Conservation (phyloP, 2,888 invertebrate species). For the Eretmocerus hayati region DNA sequence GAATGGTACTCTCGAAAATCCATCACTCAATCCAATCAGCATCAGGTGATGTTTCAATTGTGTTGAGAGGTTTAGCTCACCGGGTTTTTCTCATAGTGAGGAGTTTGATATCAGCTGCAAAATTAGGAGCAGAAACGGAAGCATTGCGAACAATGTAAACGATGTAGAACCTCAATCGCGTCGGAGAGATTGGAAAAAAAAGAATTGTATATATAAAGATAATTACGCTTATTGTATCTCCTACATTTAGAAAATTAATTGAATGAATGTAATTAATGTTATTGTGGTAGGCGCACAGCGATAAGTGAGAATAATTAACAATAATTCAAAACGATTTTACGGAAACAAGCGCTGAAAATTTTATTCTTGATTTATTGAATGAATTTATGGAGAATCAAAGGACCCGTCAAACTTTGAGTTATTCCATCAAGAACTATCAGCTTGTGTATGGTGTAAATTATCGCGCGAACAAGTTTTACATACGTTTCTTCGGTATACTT, state of each 20-base stretch:
- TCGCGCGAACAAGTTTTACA: slow-evolving; percentile 15
- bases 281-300: slow-evolving; percentile 46
- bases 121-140: slow-evolving; percentile 13
- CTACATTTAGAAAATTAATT: slow-evolving; percentile 43
- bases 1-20: no score
- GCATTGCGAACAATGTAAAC: slow-evolving; percentile 32
- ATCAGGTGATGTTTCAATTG: no score
- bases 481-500: slow-evolving; percentile 16
- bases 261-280: slow-evolving; percentile 47
- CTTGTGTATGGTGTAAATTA: slow-evolving; percentile 18
- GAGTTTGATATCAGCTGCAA: slow-evolving; percentile 31
- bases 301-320: slow-evolving; percentile 43
- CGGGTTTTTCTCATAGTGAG: no score
- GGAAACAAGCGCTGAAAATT: slow-evolving; percentile 45
- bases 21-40: no score
- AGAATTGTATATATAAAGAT: slow-evolving; percentile 45
- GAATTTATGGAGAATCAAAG: slow-evolving; percentile 14
- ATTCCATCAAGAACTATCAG: slow-evolving; percentile 12
- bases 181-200: slow-evolving; percentile 33
- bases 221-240: slow-evolving; percentile 48
- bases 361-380: slow-evolving; percentile 39
- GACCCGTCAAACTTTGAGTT: slow-evolving; percentile 18
- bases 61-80: no score
- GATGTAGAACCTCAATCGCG: slow-evolving; percentile 31
- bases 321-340: slow-evolving; percentile 43